phyloP scores from a whole-genome alignment of 2,797 vertebrate species.

The Lepus townsendii region DNA sequence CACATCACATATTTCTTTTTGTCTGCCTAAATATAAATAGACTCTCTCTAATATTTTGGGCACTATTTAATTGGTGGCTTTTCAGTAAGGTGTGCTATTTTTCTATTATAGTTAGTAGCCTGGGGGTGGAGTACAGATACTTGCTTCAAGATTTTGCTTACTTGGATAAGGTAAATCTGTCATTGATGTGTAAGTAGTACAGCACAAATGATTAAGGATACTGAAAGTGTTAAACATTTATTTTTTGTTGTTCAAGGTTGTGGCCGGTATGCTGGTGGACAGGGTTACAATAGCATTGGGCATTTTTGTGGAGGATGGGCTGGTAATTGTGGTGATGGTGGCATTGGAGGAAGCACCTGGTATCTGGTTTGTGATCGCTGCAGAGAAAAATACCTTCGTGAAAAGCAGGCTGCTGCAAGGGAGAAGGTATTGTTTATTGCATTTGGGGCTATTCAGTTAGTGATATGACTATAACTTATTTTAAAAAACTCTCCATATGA shows the following conservation, averaged over 20 bases:
- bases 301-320: constrained; percentile 99
- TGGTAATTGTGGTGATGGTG: constrained; percentile 98
- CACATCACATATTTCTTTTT: constrained; percentile 15
- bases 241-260: constrained; percentile 91
- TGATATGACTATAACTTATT: neutral
- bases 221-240: neutral
- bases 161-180: constrained; percentile 32
- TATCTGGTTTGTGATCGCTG: constrained; percentile 99
- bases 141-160: neutral
- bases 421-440: constrained; percentile 93
- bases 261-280: constrained; percentile 98
- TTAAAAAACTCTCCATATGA: neutral
- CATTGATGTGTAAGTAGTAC: neutral
- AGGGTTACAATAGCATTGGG: constrained; percentile 99
- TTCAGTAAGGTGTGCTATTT: neutral
- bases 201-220: neutral
- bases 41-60: constrained; percentile 12
- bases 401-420: constrained; percentile 98
- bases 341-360: constrained; percentile 99
- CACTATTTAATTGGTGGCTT: neutral
- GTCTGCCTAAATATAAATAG: neutral
- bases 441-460: neutral
- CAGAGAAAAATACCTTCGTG: constrained; percentile 98
- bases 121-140: neutral
- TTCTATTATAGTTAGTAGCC: constrained; percentile 29